Evolutionary conservation across 2,888 invertebrate species (phyloP).

Genomic region (Pogonocherus hispidulus): DNA sequence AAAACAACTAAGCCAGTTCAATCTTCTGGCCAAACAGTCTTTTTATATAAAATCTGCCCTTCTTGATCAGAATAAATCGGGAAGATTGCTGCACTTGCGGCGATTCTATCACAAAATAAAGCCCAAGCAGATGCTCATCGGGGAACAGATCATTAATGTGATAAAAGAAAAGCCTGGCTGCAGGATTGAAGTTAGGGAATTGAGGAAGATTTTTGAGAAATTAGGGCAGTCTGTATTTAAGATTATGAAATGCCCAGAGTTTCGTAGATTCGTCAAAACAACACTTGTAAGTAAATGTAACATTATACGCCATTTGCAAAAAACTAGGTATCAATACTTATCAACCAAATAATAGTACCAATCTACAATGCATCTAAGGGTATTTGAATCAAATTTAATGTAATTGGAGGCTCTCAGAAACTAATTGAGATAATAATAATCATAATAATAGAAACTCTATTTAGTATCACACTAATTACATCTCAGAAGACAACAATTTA

Average conservation of each 20-base stretch:
- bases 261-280: slow-evolving; percentile 70
- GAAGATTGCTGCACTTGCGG: slow-evolving; percentile 74
- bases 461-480: too few relatives aligned
- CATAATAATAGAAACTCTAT: too few relatives aligned
- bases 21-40: slow-evolving; percentile 75
- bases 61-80: slow-evolving; percentile 66
- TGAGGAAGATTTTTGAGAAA: slow-evolving; percentile 67
- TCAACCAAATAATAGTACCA: too few relatives aligned
- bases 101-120: slow-evolving; percentile 75
- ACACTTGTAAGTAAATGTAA: slow-evolving; percentile 62
- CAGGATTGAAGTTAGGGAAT: slow-evolving; percentile 70
- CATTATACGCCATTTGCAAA: background rate
- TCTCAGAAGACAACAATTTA: too few relatives aligned
- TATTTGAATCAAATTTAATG: too few relatives aligned
- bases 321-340: too few relatives aligned
- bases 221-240: slow-evolving; percentile 64
- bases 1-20: slow-evolving; percentile 73
- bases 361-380: too few relatives aligned
- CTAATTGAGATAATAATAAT: too few relatives aligned
- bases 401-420: too few relatives aligned
- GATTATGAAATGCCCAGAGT: slow-evolving; percentile 70
- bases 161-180: slow-evolving; percentile 72
- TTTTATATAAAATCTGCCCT: slow-evolving; percentile 70
- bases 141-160: slow-evolving; percentile 71
- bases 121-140: slow-evolving; percentile 70